A percentile compares a stretch with the other conserved stretches of the same genome.
These are phyloP conservation scores for Periophthalmodon schlosseri DNA, from an alignment of 2,113 vertebrate genomes.

Conservation along the genomic window DNA sequence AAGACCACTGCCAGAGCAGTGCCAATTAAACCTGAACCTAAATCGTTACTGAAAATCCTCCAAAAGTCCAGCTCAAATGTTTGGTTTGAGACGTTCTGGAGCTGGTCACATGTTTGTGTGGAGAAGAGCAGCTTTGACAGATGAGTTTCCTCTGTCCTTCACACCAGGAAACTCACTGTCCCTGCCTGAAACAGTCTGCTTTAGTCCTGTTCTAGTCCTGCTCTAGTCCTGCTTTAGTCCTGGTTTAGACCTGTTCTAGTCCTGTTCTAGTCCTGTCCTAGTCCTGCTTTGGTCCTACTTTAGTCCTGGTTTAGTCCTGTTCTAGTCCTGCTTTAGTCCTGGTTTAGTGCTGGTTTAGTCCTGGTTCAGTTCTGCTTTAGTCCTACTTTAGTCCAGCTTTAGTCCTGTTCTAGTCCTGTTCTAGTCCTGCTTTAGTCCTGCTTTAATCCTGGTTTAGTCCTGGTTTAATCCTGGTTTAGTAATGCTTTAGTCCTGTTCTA, in stretches of 20 bases:
- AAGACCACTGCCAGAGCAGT: not conserved
- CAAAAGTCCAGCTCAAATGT: no score
- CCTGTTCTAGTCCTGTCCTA: not conserved
- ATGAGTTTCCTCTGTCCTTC: constrained; percentile 10
- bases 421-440: not conserved
- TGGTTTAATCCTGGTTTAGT: not conserved
- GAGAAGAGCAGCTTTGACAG: not conserved
- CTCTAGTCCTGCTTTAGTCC: not conserved
- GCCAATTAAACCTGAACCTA: no score
- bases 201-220: not conserved
- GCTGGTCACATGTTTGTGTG: not conserved
- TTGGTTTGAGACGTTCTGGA: no score
- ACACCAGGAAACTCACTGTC: constrained; percentile 4
- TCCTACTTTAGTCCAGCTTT: not conserved
- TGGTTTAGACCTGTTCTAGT: not conserved
- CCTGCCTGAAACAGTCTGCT: not conserved
- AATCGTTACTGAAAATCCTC: no score
- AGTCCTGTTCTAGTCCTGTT: not conserved
- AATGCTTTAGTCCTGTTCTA: not conserved
- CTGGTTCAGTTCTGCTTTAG: not conserved
- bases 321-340: not conserved
- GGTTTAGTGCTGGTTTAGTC: not conserved
- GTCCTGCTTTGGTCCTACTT: not conserved
- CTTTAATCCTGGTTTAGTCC: not conserved
- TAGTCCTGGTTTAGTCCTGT: not conserved